Conservation (phyloP, 1,140 invertebrate species). For the Drosophila azteca region DNA sequence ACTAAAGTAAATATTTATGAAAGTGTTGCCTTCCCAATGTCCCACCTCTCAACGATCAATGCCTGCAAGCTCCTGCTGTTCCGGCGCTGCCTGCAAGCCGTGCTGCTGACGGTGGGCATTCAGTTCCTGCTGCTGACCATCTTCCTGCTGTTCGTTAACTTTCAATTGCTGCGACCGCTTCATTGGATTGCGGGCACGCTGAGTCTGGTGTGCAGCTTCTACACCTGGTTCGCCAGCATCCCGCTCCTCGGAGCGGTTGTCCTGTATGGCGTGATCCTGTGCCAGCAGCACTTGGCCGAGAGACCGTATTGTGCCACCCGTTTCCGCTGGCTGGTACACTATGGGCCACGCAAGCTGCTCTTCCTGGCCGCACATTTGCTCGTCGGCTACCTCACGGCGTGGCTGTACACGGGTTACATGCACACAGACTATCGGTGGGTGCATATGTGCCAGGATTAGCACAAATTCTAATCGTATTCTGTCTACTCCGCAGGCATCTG, state of each 20-base stretch:
- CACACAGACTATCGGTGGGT: conserved; percentile 84
- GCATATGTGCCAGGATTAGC: neutral
- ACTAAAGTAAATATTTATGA: no score
- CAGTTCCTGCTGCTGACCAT: conserved; percentile 83
- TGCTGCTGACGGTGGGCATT: conserved; percentile 58
- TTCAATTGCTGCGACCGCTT: conserved; percentile 84
- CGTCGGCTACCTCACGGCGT: conserved; percentile 85
- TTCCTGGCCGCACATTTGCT: conserved; percentile 85
- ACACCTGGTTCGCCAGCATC: conserved; percentile 85
- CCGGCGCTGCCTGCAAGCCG: conserved; percentile 60
- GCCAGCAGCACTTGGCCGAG: conserved; percentile 85
- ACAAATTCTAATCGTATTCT: neutral
- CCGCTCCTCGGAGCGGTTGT: conserved; percentile 85
- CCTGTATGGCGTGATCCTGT: conserved; percentile 86
- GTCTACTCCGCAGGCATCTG: conserved; percentile 40
- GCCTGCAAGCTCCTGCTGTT: conserved; percentile 53
- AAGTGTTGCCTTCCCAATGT: no score
- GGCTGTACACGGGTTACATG: conserved; percentile 86
- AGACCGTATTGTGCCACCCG: conserved; percentile 85
- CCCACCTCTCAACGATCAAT: conserved; percentile 7
- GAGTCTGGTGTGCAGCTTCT: conserved; percentile 84
- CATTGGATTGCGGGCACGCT: conserved; percentile 85
- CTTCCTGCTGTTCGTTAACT: conserved; percentile 85
- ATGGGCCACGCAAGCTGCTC: conserved; percentile 56
- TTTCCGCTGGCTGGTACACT: conserved; percentile 84